Percentiles rank a stretch among this genome's conserved stretches.
phyloP scores from a whole-genome alignment of 2,113 vertebrate species.

The human (Homo sapiens) region GRCh38 chr7:304501-305000 shows the following conservation, averaged over 20 bases:
- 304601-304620: not conserved
- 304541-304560: fast-evolving
- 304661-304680: not conserved
- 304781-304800: too few species aligned
- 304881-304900: too few species aligned
- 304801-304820: too few species aligned
- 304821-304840: too few species aligned
- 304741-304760: too few species aligned
- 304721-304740: too few species aligned
- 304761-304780: too few species aligned
- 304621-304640: not conserved
- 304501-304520: fast-evolving
- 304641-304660: not conserved
- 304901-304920: not conserved
- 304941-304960: too few species aligned
- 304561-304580: fast-evolving
- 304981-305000: too few species aligned
- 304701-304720: too few species aligned
- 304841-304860: not conserved
- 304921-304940: too few species aligned
- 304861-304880: not conserved
- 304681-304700: fast-evolving
- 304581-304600: not conserved
- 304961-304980: too few species aligned
- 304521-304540: fast-evolving